Conservation (phyloP, 2,797 vertebrate genomes). For the Scolopax rusticola region DNA sequence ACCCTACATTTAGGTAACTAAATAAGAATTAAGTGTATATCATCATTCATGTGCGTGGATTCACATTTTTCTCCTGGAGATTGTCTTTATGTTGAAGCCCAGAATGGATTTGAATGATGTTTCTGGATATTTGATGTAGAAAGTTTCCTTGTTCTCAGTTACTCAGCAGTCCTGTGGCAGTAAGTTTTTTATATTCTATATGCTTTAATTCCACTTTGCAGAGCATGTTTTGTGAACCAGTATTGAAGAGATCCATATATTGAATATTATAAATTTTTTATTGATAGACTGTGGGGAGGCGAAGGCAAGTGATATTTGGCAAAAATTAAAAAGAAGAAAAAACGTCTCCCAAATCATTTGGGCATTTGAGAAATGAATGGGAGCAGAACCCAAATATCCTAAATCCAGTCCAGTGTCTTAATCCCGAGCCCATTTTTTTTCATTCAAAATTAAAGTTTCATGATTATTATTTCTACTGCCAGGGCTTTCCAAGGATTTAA, state of each 20-base stretch:
- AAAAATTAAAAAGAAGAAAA: neutral
- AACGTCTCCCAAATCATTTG: neutral
- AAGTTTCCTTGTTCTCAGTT: neutral
- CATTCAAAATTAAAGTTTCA: conserved; percentile 25
- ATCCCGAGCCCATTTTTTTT: neutral
- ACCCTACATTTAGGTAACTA: neutral
- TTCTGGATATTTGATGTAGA: neutral
- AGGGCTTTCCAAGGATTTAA: conserved; percentile 16
- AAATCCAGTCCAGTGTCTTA: neutral
- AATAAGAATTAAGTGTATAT: neutral
- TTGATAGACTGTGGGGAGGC: neutral
- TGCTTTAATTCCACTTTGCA: neutral
- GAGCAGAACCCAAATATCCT: neutral
- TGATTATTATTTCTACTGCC: conserved; percentile 13
- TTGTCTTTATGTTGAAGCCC: neutral
- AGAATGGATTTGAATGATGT: neutral
- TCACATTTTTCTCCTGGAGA: neutral
- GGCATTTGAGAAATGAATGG: neutral
- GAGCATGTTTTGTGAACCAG: neutral
- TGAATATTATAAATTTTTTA: neutral
- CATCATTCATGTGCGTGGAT: neutral
- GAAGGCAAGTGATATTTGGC: neutral
- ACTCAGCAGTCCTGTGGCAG: neutral
- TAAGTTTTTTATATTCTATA: neutral
- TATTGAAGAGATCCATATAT: neutral